phyloP scores from a whole-genome alignment of 2,888 invertebrate genomes.

The Sthenelais limicola region DNA sequence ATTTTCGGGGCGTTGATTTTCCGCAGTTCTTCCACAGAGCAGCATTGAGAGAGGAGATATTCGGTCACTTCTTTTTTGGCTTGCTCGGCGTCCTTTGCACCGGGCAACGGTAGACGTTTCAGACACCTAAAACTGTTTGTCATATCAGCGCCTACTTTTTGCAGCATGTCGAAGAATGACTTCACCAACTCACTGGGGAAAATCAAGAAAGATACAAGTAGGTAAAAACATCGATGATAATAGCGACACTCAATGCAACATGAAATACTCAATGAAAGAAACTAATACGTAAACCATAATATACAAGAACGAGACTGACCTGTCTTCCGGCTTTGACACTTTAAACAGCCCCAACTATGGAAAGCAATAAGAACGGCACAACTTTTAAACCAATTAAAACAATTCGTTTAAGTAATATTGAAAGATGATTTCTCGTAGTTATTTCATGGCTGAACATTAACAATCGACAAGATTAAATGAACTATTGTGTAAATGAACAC shows the following conservation, averaged over 20 bases:
- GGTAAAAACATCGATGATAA: no score
- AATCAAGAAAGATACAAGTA: no score
- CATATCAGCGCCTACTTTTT: conserved; percentile 79
- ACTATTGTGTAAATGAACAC: no score
- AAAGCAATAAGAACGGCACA: no score
- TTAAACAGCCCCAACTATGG: conserved; percentile 64
- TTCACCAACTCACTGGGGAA: conserved; percentile 73
- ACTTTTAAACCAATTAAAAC: no score
- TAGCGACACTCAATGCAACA: no score
- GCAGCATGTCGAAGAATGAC: conserved; percentile 78
- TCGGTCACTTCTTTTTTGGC: conserved; percentile 50
- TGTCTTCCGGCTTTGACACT: conserved; percentile 60
- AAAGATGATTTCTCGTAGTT: no score
- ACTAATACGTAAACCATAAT: no score
- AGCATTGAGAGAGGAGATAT: conserved; percentile 67
- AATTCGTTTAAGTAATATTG: no score
- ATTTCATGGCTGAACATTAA: no score
- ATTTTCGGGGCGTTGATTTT: conserved; percentile 62
- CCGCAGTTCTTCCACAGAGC: conserved; percentile 64
- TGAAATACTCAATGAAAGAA: no score
- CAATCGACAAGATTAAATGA: no score
- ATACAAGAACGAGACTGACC: conserved; percentile 56
- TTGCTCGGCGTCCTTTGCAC: conserved; percentile 55
- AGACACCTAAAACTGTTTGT: conserved; percentile 74
- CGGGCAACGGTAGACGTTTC: conserved; percentile 64